phyloP scores from a whole-genome alignment of 2,797 vertebrate species.

The Platyrinchus mystaceus region DNA sequence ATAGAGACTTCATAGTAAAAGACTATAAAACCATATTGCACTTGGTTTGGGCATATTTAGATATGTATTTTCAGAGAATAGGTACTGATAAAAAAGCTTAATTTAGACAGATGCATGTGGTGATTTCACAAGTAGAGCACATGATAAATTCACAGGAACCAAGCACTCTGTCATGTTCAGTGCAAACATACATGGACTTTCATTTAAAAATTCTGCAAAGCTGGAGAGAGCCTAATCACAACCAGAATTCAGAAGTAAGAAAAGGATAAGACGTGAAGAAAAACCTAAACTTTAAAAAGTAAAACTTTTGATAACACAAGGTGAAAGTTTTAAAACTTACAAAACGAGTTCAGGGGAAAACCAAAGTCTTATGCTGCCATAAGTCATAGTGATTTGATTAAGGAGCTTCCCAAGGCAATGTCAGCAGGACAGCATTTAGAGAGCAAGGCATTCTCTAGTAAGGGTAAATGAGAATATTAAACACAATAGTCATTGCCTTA shows the following conservation, averaged over 20 bases:
- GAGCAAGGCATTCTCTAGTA: neutral
- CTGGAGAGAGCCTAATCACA: neutral
- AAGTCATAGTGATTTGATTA: neutral
- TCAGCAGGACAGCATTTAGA: neutral
- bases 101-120: neutral
- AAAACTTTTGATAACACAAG: neutral
- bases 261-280: neutral
- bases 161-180: neutral
- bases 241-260: neutral
- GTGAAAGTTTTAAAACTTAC: neutral
- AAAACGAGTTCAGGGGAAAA: neutral
- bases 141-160: slow-evolving; percentile 33
- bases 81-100: neutral
- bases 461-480: neutral
- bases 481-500: neutral
- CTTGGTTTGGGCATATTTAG: neutral
- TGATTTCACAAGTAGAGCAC: slow-evolving; percentile 5
- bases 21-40: neutral
- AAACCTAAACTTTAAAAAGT: neutral
- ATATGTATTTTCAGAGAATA: neutral
- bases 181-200: neutral
- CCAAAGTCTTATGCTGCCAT: neutral
- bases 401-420: neutral
- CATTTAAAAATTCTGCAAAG: neutral
- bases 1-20: neutral